Evolutionary conservation across 2,113 vertebrate genomes (phyloP).

Genomic region (Rhombomys opimus): DNA sequence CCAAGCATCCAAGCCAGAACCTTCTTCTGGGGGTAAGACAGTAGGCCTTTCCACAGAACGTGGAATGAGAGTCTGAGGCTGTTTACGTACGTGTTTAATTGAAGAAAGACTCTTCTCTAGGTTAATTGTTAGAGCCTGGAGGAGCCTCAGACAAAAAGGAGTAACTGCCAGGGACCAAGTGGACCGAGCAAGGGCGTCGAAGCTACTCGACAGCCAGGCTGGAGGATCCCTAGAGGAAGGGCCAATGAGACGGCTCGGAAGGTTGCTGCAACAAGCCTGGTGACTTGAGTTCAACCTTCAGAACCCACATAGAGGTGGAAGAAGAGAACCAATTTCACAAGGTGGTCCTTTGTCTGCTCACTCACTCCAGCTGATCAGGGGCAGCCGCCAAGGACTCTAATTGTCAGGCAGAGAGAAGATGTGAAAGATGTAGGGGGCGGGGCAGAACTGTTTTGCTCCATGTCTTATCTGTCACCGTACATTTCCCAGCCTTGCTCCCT

Average conservation of each 20-base stretch:
- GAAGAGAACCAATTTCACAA: neutral
- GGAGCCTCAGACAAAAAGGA: neutral
- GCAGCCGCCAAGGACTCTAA: neutral
- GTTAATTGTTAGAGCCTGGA: neutral
- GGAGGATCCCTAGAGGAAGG: neutral
- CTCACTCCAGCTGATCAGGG: neutral
- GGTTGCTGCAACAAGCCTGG: neutral
- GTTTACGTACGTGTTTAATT: neutral
- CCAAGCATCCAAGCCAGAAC: neutral
- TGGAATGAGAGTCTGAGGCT: neutral
- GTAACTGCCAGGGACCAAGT: neutral
- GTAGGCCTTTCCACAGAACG: neutral
- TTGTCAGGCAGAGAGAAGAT: neutral
- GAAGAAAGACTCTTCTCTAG: neutral
- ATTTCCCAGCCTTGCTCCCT: neutral
- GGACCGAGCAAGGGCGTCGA: too few species aligned
- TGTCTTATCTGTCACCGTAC: slow-evolving; percentile 13
- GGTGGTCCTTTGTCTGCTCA: neutral
- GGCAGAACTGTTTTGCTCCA: neutral
- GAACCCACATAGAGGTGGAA: neutral
- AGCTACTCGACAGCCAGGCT: neutral
- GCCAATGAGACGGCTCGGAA: neutral
- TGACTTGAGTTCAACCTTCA: too few species aligned
- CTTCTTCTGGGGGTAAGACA: neutral
- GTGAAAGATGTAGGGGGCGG: neutral